A percentile compares a stretch with the other conserved stretches of the same genome.
phyloP scores from a whole-genome alignment of 1,140 invertebrate genomes.

The Drosophila grimshawi region DNA sequence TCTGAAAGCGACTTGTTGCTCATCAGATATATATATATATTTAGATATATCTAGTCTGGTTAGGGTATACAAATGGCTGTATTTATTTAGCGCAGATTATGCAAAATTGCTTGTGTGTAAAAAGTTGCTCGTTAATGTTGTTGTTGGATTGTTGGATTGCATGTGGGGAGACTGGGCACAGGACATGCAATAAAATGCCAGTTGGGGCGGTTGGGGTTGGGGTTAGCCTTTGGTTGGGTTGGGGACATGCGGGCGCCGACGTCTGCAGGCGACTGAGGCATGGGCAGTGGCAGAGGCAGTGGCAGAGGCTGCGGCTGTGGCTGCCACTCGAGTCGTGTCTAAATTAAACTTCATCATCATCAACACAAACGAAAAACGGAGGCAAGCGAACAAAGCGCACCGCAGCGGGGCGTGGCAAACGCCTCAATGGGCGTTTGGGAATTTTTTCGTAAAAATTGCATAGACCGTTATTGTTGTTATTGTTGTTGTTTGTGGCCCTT shows the following conservation, averaged over 20 bases:
- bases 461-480: slow-evolving; percentile 41
- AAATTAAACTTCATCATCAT: slow-evolving; percentile 81
- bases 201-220: slow-evolving; percentile 3
- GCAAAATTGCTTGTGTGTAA: slow-evolving; percentile 6
- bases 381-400: slow-evolving; percentile 53
- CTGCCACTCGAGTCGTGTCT: slow-evolving; percentile 72
- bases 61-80: background rate
- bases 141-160: slow-evolving; percentile 23
- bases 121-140: slow-evolving; percentile 10
- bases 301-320: slow-evolving; percentile 14
- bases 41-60: background rate
- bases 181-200: slow-evolving; percentile 63
- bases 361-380: slow-evolving; percentile 45
- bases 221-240: background rate
- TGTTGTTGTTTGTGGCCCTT: slow-evolving; percentile 10
- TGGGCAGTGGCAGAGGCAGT: background rate
- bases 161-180: slow-evolving; percentile 14
- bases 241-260: slow-evolving; percentile 30
- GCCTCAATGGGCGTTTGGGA: slow-evolving; percentile 46
- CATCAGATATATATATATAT: background rate
- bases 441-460: slow-evolving; percentile 71
- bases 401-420: slow-evolving; percentile 25
- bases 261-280: slow-evolving; percentile 19
- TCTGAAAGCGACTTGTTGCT: background rate
- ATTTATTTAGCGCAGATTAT: background rate